Base-by-base conservation (phyloP, 2,888 invertebrate species). In the Vannuccia rotundouncinata region DNA sequence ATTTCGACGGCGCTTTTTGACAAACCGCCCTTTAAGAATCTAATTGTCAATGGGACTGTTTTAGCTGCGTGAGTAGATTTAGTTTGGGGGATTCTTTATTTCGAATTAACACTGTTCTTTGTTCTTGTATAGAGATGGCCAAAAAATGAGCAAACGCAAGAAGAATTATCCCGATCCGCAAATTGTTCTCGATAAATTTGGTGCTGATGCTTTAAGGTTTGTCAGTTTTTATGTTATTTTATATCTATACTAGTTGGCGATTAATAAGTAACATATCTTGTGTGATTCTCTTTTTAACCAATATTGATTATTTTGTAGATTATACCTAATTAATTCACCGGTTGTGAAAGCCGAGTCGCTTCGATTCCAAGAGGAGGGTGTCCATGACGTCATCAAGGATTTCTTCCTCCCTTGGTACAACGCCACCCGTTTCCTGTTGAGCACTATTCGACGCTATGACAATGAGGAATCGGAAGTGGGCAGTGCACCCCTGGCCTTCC, bases 131-230 rank as follows among this genome's bases (percentile, higher is more conserved):
- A 22, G 74, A 78, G 98, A 99, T 90, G 99, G 99, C 0, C 95
- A 96, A 87, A 99, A 99, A 89, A 99, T 99, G 99, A 97, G 97
- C 0, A 99, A 99, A 88, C 91, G 98, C 30, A 97, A 97, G 89
- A 95, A 97, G 88, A 99, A 99, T 87, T 99, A 96, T 88, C 99
- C 99, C 0, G 97, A 99, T 90, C 98, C 99, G 0, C 90, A 95
- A 89, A 92, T 93, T 84, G 88, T 91, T 45, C 91, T 97, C 22
- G 89, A 92, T 77, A 95, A 95, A 87, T 97, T 94, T 88, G 98
- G 99, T 0, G 97, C 98, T 0, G 99, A 99, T 90, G 97, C 99
- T 25, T 89, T 99, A 74, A 91, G 90, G 45, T 45, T 13, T 45
- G 45, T 45, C 17, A 17, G n/a, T n/a, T n/a, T n/a, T n/a, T n/a